Evolutionary conservation across 30 jellyfish, hydroid and myxozoan species (phyloP).

Genomic region (Aurelia coerulea): DNA sequence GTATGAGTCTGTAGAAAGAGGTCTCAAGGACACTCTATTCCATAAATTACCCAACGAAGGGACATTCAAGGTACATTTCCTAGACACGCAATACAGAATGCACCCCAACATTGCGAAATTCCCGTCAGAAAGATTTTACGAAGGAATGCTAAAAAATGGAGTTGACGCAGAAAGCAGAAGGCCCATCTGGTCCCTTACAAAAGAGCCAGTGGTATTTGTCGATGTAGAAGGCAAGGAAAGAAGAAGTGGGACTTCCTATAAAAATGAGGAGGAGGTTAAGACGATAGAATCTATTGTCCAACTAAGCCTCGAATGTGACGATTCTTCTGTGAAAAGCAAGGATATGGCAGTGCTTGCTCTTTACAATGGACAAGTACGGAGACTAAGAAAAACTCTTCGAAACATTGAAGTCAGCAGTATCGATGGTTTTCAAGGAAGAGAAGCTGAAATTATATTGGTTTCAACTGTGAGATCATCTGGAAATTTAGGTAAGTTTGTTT

Average conservation of each 20-base stretch:
- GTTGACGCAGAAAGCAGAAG: background rate
- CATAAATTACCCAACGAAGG: constrained; percentile 7
- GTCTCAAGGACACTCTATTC: constrained; percentile 17
- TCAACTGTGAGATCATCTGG: constrained; percentile 37
- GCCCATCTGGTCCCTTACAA: constrained; percentile 27
- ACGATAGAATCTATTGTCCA: background rate
- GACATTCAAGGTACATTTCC: background rate
- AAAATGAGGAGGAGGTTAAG: constrained; percentile 18
- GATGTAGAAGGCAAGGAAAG: constrained; percentile 27
- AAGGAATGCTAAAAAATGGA: constrained; percentile 19
- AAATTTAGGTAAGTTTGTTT: constrained; percentile 5
- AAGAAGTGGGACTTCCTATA: constrained; percentile 15
- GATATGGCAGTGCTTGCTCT: constrained; percentile 28
- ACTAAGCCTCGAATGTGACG: background rate
- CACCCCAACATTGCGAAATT: constrained; percentile 32
- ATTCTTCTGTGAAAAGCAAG: background rate
- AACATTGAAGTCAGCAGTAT: constrained; percentile 40
- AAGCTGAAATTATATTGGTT: constrained; percentile 15
- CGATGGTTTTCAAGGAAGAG: constrained; percentile 50
- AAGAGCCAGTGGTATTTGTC: constrained; percentile 11
- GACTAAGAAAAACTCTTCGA: background rate
- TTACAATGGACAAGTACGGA: constrained; percentile 29
- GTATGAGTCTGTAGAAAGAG: background rate
- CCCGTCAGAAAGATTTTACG: constrained; percentile 31
- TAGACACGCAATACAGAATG: constrained; percentile 47